Evolutionary conservation across 1,140 invertebrate species (phyloP), one percentile per base, ranked within the genome.

Genomic region (Leguminivora glycinivorella): DNA sequence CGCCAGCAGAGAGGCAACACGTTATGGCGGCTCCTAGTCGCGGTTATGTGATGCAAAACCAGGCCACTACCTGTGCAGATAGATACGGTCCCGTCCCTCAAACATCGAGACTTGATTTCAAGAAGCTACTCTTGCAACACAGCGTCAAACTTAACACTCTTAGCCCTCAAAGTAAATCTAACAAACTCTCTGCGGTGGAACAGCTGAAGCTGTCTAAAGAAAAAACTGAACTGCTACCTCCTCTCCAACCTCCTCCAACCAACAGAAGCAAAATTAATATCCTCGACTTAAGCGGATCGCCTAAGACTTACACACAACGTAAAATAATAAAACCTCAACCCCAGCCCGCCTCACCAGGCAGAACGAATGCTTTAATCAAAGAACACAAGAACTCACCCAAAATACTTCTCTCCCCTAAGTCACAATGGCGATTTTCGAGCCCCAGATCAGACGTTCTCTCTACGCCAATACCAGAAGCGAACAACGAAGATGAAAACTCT

Each of bases 381-480:
- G 90, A 92, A 56, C 93, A 93, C 71, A 92, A 93, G 71, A 92
- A 93, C 31, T 92, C 92, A 0, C 92, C 95, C 5, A 94, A 95
- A 84, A 93, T 95, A 69, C 89, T 95, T n/a, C 84, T 94, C 22
- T 95, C 94, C 68, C 95, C 95, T 0, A 93, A 95, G 68, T 95
- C 95, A 2, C 93, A 93, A 14, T 95, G 95, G 95, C 91, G 95
- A 69, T 95, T 95, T 74, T 93, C 94, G 24, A 95, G 94, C 75
- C 95, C 95, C 2, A 91, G 96, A 77, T 96, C 95, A 9, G 95
- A 97, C 79, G 96, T 97, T 19, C 93, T 97, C 73, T 96, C 96
- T 12, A 96, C 95, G 6, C 96, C 96, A 58, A 97, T 97, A 83
- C 94, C 94, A n/a, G 96, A 97, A 92, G 96, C 94, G 76, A 94